phyloP scores from a whole-genome alignment of 2,888 invertebrate species.

The Coenonympha glycerion region DNA sequence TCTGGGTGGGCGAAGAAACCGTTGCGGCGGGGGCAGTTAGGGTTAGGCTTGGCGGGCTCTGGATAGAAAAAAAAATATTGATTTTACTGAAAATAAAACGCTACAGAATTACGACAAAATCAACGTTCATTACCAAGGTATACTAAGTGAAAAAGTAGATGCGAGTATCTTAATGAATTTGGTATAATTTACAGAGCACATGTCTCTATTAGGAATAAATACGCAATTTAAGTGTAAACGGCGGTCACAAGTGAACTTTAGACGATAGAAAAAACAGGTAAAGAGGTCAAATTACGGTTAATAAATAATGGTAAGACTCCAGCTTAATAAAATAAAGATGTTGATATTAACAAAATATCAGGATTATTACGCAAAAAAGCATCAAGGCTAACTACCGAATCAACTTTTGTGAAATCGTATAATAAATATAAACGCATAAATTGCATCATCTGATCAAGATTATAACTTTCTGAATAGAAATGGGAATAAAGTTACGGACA shows the following conservation, averaged over 20 bases:
- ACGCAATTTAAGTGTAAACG: too few species aligned
- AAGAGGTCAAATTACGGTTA: too few species aligned
- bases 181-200: too few species aligned
- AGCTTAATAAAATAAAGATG: neutral
- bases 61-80: constrained; percentile 27
- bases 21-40: constrained; percentile 87
- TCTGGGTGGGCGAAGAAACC: constrained; percentile 95
- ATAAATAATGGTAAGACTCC: too few species aligned
- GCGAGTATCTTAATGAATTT: too few species aligned
- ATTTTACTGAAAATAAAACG: neutral
- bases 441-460: constrained; percentile 29
- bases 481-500: constrained; percentile 25
- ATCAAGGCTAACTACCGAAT: constrained; percentile 34
- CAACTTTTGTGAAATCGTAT: constrained; percentile 35
- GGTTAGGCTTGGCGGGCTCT: constrained; percentile 85
- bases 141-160: too few species aligned
- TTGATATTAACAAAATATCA: constrained; percentile 21
- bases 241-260: too few species aligned
- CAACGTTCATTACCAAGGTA: too few species aligned
- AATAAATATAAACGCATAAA: constrained; percentile 29
- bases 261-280: too few species aligned
- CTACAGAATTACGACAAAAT: too few species aligned
- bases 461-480: constrained; percentile 34
- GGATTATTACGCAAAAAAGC: constrained; percentile 29
- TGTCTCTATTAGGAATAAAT: too few species aligned